These are phyloP conservation scores for Chrysodeixis includens DNA, from an alignment of 2,888 invertebrate species.

Conservation along the genomic window DNA sequence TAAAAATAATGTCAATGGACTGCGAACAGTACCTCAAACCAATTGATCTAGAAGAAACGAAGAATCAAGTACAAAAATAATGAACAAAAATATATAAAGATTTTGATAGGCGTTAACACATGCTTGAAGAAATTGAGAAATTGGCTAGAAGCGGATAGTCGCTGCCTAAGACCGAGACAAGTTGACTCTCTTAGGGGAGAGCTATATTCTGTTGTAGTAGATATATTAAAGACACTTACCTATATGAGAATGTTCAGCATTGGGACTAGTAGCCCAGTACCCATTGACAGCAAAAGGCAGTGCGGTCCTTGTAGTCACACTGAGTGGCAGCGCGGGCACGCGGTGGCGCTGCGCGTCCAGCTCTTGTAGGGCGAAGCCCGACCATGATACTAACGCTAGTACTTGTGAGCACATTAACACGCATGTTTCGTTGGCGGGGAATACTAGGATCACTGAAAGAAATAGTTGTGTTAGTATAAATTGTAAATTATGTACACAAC, in stretches of 20 bases:
- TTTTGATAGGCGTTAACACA: no score
- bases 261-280: conserved; percentile 83
- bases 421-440: conserved; percentile 80
- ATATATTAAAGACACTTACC: conserved; percentile 71
- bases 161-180: no score
- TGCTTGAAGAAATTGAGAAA: no score
- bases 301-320: conserved; percentile 69
- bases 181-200: no score
- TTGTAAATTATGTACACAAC: no score
- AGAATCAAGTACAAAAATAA: no score
- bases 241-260: conserved; percentile 79
- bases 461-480: conserved; percentile 6
- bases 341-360: conserved; percentile 71
- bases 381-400: conserved; percentile 76
- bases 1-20: no score
- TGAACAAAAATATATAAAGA: no score
- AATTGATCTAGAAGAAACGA: no score
- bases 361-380: conserved; percentile 82
- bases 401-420: conserved; percentile 79
- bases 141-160: no score
- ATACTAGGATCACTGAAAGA: conserved; percentile 79
- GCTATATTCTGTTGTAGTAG: no score
- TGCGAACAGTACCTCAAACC: no score
- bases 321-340: conserved; percentile 77
- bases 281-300: conserved; percentile 76